Percentiles rank a stretch among this genome's conserved stretches.
phyloP scores from a whole-genome alignment of 2,888 invertebrate species.

The Microplitis deprimator region DNA sequence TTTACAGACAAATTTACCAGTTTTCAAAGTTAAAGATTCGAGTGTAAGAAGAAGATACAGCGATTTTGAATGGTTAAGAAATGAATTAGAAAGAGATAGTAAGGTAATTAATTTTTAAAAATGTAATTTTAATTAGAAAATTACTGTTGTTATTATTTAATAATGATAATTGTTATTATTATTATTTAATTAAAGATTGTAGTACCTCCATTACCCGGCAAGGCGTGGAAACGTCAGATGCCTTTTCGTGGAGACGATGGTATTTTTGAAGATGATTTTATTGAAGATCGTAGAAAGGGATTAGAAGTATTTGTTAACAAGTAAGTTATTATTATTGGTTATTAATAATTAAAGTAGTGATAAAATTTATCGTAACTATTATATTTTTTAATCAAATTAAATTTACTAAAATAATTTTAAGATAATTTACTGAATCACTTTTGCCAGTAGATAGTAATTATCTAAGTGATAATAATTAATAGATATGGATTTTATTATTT shows the following conservation, averaged over 20 bases:
- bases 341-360: too few relatives aligned
- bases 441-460: too few relatives aligned
- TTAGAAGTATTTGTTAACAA: conserved; percentile 99
- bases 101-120: conserved; percentile 77
- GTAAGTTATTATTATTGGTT: conserved; percentile 73
- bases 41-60: conserved; percentile 97
- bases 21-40: conserved; percentile 99
- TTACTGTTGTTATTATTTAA: not conserved
- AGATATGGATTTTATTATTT: not conserved
- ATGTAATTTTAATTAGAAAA: not conserved
- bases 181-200: conserved; percentile 81
- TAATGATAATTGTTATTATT: not conserved
- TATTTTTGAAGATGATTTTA: conserved; percentile 99
- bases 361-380: too few relatives aligned
- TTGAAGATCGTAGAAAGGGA: conserved; percentile 97
- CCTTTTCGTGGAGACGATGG: conserved; percentile 99
- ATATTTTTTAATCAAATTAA: too few relatives aligned
- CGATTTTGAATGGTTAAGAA: conserved; percentile 99
- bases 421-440: not conserved
- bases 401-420: not conserved
- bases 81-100: conserved; percentile 98
- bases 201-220: conserved; percentile 97
- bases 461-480: not conserved
- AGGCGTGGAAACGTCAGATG: conserved; percentile 98
- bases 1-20: conserved; percentile 97